A percentile compares a stretch with the other conserved stretches of the same genome.
Conservation (phyloP, 2,113 vertebrate species). For the Onychorhynchus coronatus region DNA sequence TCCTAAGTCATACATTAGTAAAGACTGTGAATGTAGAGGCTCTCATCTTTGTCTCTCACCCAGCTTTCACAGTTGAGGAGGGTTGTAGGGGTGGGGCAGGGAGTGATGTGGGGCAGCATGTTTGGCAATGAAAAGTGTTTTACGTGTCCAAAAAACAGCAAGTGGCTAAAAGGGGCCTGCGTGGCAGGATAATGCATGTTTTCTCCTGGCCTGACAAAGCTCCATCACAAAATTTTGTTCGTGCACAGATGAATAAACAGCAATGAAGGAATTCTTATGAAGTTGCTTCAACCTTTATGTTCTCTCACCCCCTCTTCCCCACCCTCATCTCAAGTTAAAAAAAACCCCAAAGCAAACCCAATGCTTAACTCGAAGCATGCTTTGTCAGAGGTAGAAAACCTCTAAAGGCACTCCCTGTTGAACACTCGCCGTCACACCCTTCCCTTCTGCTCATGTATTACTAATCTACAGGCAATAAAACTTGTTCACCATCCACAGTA, state of each 20-base stretch:
- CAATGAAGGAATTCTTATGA: neutral
- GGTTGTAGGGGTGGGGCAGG: accelerated
- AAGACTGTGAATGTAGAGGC: neutral
- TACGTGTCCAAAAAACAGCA: neutral
- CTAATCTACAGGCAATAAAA: neutral
- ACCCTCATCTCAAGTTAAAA: neutral
- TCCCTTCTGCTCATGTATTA: neutral
- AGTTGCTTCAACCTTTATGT: neutral
- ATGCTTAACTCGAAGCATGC: neutral
- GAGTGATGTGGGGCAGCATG: accelerated
- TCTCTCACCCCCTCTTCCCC: neutral
- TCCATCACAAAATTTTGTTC: neutral
- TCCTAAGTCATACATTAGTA: neutral
- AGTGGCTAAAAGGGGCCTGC: neutral
- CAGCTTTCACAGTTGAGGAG: neutral
- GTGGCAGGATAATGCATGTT: neutral
- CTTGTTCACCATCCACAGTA: neutral
- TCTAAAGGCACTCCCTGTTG: neutral
- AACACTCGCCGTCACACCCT: neutral
- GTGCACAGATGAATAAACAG: constrained; percentile 20
- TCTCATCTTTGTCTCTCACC: neutral
- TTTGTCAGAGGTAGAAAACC: neutral
- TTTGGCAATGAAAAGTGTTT: neutral
- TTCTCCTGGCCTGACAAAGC: neutral
- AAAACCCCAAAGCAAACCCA: neutral